Percentiles rank a stretch among this genome's conserved stretches.
These are phyloP conservation scores for Ganaspis sp. DNA, from an alignment of 1,140 invertebrate genomes.

Conservation along the genomic window DNA sequence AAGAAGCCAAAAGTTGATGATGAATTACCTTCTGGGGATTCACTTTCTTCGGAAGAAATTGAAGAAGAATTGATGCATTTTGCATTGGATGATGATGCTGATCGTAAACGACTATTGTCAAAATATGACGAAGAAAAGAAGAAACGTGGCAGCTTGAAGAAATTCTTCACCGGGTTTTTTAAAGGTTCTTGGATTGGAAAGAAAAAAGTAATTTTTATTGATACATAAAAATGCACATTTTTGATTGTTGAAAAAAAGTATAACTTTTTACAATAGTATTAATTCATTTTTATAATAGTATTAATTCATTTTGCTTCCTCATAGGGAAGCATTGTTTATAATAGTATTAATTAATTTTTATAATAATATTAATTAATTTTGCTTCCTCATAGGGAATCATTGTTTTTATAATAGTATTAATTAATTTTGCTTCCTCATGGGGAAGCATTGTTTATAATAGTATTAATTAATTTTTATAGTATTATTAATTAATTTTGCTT, in stretches of 20 bases:
- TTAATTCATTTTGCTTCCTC: too few relatives aligned
- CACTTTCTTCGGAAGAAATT: slow-evolving; percentile 39
- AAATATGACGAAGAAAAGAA: background rate
- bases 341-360: too few relatives aligned
- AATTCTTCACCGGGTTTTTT: background rate
- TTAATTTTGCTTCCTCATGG: too few relatives aligned
- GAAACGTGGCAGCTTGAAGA: background rate
- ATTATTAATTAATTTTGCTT: too few relatives aligned
- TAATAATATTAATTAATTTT: too few relatives aligned
- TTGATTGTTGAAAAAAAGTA: background rate
- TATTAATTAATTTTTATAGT: too few relatives aligned
- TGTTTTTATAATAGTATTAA: too few relatives aligned
- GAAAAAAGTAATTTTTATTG: background rate
- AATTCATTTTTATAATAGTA: too few relatives aligned
- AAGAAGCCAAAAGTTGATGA: slow-evolving; percentile 36
- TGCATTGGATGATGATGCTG: background rate
- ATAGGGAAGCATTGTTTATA: too few relatives aligned
- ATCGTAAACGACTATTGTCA: background rate
- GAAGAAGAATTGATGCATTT: slow-evolving; percentile 35
- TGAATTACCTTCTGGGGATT: slow-evolving; percentile 4
- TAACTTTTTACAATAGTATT: too few relatives aligned
- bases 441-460: too few relatives aligned
- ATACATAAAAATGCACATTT: background rate
- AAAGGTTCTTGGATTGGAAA: background rate
- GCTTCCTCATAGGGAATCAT: too few relatives aligned